A percentile compares a stretch with the other conserved stretches of the same genome.
These are phyloP conservation scores for Meghimatium bilineatum DNA, from an alignment of 2,888 invertebrate genomes.

Conservation along the genomic window DNA sequence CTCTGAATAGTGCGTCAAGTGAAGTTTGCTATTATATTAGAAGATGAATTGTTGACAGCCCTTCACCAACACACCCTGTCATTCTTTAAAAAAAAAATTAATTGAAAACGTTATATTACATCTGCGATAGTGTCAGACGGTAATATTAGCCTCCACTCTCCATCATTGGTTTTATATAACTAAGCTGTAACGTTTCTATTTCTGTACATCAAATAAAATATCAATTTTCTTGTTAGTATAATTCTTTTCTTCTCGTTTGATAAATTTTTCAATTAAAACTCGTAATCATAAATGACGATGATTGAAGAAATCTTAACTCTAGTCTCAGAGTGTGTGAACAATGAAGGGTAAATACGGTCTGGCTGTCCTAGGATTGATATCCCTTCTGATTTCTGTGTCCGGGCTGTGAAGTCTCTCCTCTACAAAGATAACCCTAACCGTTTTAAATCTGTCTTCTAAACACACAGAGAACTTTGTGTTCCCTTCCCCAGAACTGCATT, in stretches of 20 bases:
- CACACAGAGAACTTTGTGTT: neutral
- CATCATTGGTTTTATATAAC: too few species aligned
- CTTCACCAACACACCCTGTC: too few species aligned
- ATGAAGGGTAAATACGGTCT: neutral
- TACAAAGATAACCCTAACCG: neutral
- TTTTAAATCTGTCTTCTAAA: conserved; percentile 11
- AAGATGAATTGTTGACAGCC: too few species aligned
- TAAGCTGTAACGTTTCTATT: too few species aligned
- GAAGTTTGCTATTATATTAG: too few species aligned
- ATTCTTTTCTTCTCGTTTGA: neutral
- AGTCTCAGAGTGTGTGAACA: neutral
- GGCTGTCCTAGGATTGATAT: neutral
- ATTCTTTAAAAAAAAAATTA: too few species aligned
- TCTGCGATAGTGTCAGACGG: too few species aligned
- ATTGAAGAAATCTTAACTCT: neutral
- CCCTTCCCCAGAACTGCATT: neutral
- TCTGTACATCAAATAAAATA: neutral
- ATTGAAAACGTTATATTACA: too few species aligned
- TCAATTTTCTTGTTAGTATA: neutral
- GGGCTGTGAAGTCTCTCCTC: neutral
- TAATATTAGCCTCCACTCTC: too few species aligned
- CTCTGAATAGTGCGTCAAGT: too few species aligned
- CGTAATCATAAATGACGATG: neutral
- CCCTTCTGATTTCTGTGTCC: neutral
- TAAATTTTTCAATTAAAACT: conserved; percentile 2